These are phyloP conservation scores for Papilio elwesi DNA, from an alignment of 2,888 invertebrate genomes.

Conservation along the genomic window DNA sequence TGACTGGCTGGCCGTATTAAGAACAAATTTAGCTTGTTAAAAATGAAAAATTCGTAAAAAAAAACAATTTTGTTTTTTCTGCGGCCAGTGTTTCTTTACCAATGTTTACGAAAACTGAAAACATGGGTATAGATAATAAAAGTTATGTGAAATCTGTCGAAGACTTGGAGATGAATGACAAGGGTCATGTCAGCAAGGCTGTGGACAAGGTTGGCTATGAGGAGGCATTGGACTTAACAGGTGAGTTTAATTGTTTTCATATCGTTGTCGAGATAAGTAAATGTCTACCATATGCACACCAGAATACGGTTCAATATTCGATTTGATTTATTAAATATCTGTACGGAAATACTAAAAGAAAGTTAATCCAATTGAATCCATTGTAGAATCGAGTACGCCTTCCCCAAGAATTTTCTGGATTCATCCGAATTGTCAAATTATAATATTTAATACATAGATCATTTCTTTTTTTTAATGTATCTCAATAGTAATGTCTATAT, in stretches of 20 bases:
- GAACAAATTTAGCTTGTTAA: not conserved
- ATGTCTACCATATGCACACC: too few species aligned
- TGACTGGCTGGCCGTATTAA: slow-evolving; percentile 7
- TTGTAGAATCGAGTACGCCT: too few species aligned
- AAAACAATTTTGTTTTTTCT: not conserved
- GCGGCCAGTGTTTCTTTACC: not conserved
- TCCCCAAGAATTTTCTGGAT: too few species aligned
- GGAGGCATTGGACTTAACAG: slow-evolving; percentile 57
- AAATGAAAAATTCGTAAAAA: slow-evolving; percentile 26
- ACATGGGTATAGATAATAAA: slow-evolving; percentile 34
- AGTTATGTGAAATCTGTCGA: slow-evolving; percentile 40
- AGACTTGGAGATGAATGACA: slow-evolving; percentile 44
- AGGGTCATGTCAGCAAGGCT: slow-evolving; percentile 27
- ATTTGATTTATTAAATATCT: too few species aligned
- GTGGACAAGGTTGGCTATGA: slow-evolving; percentile 50
- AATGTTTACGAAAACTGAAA: slow-evolving; percentile 9
- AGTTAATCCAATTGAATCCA: not conserved
- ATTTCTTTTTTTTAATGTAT: not conserved
- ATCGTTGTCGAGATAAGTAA: not conserved
- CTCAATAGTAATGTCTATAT: too few species aligned
- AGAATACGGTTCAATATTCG: too few species aligned
- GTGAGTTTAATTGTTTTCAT: slow-evolving; percentile 45
- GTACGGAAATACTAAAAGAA: not conserved
- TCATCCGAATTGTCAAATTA: too few species aligned
- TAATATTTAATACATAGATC: too few species aligned